Base-by-base conservation (phyloP, 2,797 vertebrate species). In the Gobio occitaniae region DNA sequence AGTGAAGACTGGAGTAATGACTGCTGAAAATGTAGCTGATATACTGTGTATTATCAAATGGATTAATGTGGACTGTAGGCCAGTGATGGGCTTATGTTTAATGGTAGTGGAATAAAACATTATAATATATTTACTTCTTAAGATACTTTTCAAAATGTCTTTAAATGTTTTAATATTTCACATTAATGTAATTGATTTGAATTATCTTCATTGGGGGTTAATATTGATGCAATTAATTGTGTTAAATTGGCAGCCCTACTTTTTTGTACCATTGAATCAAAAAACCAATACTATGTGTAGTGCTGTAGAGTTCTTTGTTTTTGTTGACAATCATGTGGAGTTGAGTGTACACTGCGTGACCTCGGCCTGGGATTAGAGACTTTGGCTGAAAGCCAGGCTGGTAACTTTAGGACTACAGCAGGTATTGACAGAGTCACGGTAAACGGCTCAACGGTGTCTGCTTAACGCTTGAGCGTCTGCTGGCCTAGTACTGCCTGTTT, bases 351-450 rank as follows among this genome's bases (percentile, higher is more conserved):
- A 76, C 52, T 50, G 32, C 15, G 7, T 84, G 75, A 76, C 69
- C 76, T 63, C 86, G 6, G 29, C 69, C 29, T 79, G 77, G 84
- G 82, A 85, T 89, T 78, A 85, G 61, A 54, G 59, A 41, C 61
- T 52, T 48, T 82, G 68, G 86, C 68, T 19, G 17, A 29, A 25
- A 10, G 70, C 86, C 71, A 84, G 66, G 36, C 36, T 44, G 71
- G 80, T 81, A 76, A 82, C 52, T 61, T 78, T 82, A 29, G 71
- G 61, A 80, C 61, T 78, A 44, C 32, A 72, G 75, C 82, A 83
- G 80, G 68, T 85, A 87, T 78, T 89, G 86, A 75, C 61, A 84
- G 86, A 89, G 82, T 79, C 77, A 85, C 86, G 91, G 90, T 92
- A 91, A 93, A 77, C 56, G 52, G 21, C 11, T 82, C 63, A n/a